These are phyloP conservation scores for Teleogryllus occipitalis DNA, from an alignment of 1,140 invertebrate species.

Conservation along the genomic window DNA sequence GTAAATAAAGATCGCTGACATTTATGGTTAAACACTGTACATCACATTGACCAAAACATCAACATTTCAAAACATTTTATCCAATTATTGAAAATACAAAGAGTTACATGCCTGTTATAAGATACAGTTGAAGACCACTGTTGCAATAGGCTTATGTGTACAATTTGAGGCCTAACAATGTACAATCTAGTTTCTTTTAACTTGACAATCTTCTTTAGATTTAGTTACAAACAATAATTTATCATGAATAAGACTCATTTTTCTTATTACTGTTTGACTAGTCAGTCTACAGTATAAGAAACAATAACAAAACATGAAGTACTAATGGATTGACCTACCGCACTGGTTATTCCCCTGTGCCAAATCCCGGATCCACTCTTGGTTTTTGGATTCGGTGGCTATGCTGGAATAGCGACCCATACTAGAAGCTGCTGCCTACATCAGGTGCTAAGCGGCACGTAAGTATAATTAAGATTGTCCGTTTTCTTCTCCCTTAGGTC, in stretches of 20 bases:
- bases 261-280: constrained; percentile 9
- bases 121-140: neutral
- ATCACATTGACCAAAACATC: constrained; percentile 1
- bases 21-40: neutral
- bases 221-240: constrained; percentile 1
- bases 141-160: neutral
- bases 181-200: neutral
- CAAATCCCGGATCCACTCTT: neutral
- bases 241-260: neutral
- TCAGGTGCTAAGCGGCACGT: constrained; percentile 21
- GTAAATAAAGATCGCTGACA: neutral
- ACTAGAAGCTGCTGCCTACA: constrained; percentile 14
- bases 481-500: constrained; percentile 23
- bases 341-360: neutral
- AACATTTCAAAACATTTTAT: neutral
- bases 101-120: neutral
- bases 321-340: constrained; percentile 8
- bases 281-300: constrained; percentile 13
- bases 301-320: constrained; percentile 10
- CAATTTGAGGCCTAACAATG: neutral
- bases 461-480: constrained; percentile 23
- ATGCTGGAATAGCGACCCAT: constrained; percentile 5
- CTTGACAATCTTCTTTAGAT: neutral
- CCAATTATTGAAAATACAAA: neutral
- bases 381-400: neutral